Evolutionary conservation across 2,113 vertebrate species (phyloP).

Genomic region (Callipepla squamata): DNA sequence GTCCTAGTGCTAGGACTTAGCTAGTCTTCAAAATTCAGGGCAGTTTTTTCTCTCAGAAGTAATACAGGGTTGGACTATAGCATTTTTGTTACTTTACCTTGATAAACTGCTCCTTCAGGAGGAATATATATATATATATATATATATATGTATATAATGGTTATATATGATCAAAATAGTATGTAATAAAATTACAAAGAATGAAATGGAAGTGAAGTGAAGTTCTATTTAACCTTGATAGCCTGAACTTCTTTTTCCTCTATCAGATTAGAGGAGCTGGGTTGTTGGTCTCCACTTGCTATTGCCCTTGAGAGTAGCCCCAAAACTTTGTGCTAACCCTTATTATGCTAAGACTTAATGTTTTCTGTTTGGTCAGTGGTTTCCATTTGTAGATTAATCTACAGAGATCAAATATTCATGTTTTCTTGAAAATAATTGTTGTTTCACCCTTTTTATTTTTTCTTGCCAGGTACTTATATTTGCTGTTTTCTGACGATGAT

Average conservation of each 20-base stretch:
- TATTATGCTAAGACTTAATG: neutral
- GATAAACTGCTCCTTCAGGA: neutral
- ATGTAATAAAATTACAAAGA: neutral
- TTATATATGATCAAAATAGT: neutral
- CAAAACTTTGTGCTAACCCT: neutral
- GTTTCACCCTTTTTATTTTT: slow-evolving; percentile 4
- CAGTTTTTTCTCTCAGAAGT: neutral
- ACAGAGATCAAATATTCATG: neutral
- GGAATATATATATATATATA: neutral
- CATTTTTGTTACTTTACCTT: neutral
- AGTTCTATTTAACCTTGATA: neutral
- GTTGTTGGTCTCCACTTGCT: neutral
- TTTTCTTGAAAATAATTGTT: neutral
- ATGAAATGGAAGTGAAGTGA: neutral
- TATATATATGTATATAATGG: neutral
- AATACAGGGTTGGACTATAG: neutral
- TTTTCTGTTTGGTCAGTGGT: neutral
- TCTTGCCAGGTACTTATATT: slow-evolving; percentile 88
- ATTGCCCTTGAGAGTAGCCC: neutral
- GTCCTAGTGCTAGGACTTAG: neutral
- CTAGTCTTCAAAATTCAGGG: neutral
- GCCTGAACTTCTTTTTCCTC: neutral
- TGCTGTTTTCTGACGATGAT: slow-evolving; percentile 97
- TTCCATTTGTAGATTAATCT: neutral
- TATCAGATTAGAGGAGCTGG: neutral